These are phyloP conservation scores for Pagrus major DNA, from an alignment of 2,113 vertebrate genomes.

Conservation along the genomic window DNA sequence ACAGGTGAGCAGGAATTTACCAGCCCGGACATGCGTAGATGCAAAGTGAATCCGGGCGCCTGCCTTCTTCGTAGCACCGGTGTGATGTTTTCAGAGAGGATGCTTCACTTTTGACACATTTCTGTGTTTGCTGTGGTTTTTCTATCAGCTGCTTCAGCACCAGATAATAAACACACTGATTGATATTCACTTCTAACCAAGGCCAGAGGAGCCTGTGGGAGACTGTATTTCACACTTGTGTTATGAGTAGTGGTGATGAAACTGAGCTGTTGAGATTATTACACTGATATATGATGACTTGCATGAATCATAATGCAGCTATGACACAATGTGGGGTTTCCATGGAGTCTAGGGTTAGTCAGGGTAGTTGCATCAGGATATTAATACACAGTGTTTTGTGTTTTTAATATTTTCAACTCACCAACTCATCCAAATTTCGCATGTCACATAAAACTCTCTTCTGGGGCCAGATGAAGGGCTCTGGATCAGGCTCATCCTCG, in stretches of 20 bases:
- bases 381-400: neutral
- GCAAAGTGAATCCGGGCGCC: neutral
- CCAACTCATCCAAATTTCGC: conserved; percentile 95
- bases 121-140: conserved; percentile 21
- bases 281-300: neutral
- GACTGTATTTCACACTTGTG: neutral
- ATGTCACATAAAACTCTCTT: conserved; percentile 91
- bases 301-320: conserved; percentile 11
- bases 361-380: no score
- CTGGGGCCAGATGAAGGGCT: conserved; percentile 81
- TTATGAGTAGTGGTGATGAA: neutral
- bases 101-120: conserved; percentile 48
- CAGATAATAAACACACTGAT: conserved; percentile 20
- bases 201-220: neutral
- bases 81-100: conserved; percentile 49
- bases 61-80: conserved; percentile 32
- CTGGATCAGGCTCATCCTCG: conserved; percentile 70
- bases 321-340: neutral
- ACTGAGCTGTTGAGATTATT: neutral
- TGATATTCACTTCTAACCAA: conserved; percentile 6
- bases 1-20: conserved; percentile 42
- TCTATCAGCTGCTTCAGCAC: conserved; percentile 1
- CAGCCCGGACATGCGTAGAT: neutral
- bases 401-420: conserved; percentile 80
- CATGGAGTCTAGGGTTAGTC: neutral